A percentile compares a stretch with the other conserved stretches of the same genome.
Evolutionary conservation across 2,113 vertebrate species (phyloP).

Genomic region (Mesitornis unicolor): DNA sequence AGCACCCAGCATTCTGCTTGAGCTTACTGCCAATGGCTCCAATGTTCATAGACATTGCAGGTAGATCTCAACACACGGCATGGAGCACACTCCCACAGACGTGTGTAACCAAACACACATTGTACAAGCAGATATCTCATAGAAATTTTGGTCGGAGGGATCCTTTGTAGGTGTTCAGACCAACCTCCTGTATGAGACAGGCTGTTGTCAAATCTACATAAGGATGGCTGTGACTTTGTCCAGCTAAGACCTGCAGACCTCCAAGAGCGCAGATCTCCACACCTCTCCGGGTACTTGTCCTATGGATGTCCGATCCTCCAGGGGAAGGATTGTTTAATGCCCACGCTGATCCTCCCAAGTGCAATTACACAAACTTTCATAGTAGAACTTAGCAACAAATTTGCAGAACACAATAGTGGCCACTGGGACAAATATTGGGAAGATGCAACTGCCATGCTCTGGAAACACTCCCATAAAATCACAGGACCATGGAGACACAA

Average conservation of each 20-base stretch:
- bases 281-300: not conserved
- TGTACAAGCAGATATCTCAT: not conserved
- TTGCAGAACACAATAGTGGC: not conserved
- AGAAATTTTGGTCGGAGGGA: not conserved
- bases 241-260: not conserved
- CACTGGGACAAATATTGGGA: no score
- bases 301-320: accelerated
- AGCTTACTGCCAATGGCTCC: not conserved
- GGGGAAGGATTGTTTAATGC: not conserved
- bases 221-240: not conserved
- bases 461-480: not conserved
- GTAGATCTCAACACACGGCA: not conserved
- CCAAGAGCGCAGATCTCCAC: not conserved
- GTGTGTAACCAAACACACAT: accelerated
- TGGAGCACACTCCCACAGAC: not conserved
- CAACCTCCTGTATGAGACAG: not conserved
- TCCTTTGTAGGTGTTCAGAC: not conserved
- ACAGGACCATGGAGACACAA: not conserved
- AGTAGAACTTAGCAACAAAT: not conserved
- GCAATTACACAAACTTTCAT: not conserved
- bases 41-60: not conserved
- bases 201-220: not conserved
- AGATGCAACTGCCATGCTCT: not conserved
- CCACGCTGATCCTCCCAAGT: not conserved
- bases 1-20: not conserved